A percentile compares a stretch with the other conserved stretches of the same genome.
phyloP scores from a whole-genome alignment of 2,888 invertebrate species.

The Ectropis crepuscularia region DNA sequence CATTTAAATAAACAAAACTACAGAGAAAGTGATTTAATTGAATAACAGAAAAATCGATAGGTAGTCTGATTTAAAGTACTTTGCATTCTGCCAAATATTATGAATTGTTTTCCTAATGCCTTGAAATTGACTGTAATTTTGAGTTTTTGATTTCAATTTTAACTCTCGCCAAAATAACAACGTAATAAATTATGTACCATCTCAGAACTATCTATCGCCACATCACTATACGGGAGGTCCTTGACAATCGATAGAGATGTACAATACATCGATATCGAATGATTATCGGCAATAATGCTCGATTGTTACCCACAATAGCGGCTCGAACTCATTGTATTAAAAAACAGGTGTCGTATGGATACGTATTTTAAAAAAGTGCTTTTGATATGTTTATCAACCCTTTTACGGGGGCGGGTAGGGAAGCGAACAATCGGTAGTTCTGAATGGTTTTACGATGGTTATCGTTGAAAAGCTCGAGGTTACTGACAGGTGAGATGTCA shows the following conservation, averaged over 20 bases:
- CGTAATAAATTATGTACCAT: slow-evolving; percentile 9
- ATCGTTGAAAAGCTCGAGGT: slow-evolving; percentile 74
- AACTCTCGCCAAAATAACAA: background rate
- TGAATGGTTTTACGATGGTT: slow-evolving; percentile 76
- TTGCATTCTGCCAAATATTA: too few species aligned
- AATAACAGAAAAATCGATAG: too few species aligned
- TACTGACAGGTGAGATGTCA: slow-evolving; percentile 83
- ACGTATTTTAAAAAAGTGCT: slow-evolving; percentile 53
- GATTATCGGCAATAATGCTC: slow-evolving; percentile 76
- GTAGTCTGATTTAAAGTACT: too few species aligned
- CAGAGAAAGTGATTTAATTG: too few species aligned
- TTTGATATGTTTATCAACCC: slow-evolving; percentile 84
- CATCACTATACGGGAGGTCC: slow-evolving; percentile 70
- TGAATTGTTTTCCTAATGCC: too few species aligned
- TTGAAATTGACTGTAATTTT: too few species aligned
- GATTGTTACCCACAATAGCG: slow-evolving; percentile 72
- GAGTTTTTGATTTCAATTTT: background rate
- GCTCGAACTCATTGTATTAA: slow-evolving; percentile 63
- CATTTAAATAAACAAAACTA: too few species aligned
- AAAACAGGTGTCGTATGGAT: slow-evolving; percentile 75
- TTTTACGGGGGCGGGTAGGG: slow-evolving; percentile 72
- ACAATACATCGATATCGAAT: slow-evolving; percentile 64
- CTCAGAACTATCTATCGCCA: slow-evolving; percentile 45
- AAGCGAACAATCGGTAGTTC: slow-evolving; percentile 64
- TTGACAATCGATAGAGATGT: slow-evolving; percentile 61